Evolutionary conservation across 2,888 invertebrate species (phyloP).

Genomic region (Drosophila acutilabella): DNA sequence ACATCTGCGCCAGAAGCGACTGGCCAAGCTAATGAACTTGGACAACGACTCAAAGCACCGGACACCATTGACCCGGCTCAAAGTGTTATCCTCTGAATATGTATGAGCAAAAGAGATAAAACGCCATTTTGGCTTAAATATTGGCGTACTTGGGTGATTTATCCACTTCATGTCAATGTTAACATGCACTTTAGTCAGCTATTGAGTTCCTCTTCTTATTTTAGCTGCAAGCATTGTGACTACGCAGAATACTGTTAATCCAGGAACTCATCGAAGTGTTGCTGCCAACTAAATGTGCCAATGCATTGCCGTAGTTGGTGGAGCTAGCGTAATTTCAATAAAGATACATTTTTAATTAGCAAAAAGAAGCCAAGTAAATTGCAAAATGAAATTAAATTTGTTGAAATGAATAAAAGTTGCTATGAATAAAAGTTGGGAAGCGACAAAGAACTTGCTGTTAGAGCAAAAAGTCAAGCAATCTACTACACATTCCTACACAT

Average conservation of each 20-base stretch:
- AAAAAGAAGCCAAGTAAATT: slow-evolving; percentile 4
- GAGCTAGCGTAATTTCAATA: neutral
- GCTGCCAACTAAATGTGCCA: neutral
- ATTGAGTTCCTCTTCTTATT: neutral
- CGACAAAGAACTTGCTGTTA: slow-evolving; percentile 25
- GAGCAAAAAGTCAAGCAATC: slow-evolving; percentile 38
- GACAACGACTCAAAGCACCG: slow-evolving; percentile 18
- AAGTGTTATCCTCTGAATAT: slow-evolving; percentile 7
- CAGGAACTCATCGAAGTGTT: neutral
- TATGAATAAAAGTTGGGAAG: slow-evolving; percentile 40
- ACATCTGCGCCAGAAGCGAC: slow-evolving; percentile 22
- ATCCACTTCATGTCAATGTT: neutral
- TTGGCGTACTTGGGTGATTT: neutral
- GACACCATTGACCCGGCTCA: slow-evolving; percentile 38
- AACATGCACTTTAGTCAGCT: neutral
- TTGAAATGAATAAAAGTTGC: slow-evolving; percentile 42
- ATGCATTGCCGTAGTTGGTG: neutral
- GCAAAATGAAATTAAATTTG: slow-evolving; percentile 34
- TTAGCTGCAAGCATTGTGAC: neutral
- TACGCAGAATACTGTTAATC: neutral
- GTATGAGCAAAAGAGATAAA: neutral
- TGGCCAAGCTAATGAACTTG: slow-evolving; percentile 47
- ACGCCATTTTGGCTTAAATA: neutral
- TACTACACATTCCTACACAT: neutral
- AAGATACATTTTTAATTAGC: slow-evolving; percentile 25